Evolutionary conservation across 2,888 invertebrate species (phyloP).

Genomic region (Laspeyria flexula): DNA sequence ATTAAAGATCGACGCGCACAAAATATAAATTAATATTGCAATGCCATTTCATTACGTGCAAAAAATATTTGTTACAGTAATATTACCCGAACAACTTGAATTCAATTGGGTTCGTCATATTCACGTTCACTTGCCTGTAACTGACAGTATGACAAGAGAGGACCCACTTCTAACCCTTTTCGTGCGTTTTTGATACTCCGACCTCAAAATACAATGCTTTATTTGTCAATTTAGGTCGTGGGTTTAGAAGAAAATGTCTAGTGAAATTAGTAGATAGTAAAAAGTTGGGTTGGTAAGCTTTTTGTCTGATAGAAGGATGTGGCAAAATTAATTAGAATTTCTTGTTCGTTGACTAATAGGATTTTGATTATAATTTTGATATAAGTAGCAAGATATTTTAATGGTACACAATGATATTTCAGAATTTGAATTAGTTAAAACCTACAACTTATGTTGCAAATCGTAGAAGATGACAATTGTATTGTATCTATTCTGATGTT

Average conservation of each 20-base stretch:
- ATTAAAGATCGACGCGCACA: no score
- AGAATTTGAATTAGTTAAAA: no score
- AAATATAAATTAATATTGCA: no score
- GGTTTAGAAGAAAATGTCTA: conserved; percentile 2
- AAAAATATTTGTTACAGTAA: conserved; percentile 10
- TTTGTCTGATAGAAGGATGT: neutral
- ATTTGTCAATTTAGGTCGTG: conserved; percentile 6
- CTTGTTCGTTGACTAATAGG: no score
- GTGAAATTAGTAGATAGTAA: conserved; percentile 3
- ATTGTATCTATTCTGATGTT: no score
- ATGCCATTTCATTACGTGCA: no score
- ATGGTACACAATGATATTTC: no score
- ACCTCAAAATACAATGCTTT: conserved; percentile 20
- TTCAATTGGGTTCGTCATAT: conserved; percentile 12
- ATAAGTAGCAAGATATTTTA: no score
- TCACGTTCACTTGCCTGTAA: conserved; percentile 19
- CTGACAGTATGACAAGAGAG: conserved; percentile 21
- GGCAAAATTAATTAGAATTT: neutral
- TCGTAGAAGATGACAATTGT: no score
- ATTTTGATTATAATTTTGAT: no score
- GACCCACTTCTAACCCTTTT: conserved; percentile 10
- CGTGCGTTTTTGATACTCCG: conserved; percentile 15
- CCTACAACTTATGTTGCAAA: no score
- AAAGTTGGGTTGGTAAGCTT: neutral
- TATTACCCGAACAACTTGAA: conserved; percentile 12